Percentiles rank a stretch among this genome's conserved stretches.
Evolutionary conservation across 2,113 vertebrate genomes (phyloP).

Genomic region (Crypturellus undulatus): DNA sequence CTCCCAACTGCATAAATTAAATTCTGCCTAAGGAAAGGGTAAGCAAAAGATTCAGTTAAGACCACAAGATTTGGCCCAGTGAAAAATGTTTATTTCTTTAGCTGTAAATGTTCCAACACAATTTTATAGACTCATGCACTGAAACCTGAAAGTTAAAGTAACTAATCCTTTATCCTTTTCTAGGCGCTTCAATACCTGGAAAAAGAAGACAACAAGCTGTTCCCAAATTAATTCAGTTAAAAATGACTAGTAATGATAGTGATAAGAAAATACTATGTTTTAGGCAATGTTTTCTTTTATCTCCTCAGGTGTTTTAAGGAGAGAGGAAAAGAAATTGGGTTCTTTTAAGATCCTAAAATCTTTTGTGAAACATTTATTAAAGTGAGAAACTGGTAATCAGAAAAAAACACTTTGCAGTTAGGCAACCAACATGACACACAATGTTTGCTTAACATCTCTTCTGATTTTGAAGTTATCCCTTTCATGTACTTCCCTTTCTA

Average conservation of each 20-base stretch:
- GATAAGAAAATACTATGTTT: background rate
- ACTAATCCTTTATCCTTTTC: background rate
- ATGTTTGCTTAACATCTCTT: slow-evolving; percentile 1
- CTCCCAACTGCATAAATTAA: background rate
- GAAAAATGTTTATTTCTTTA: background rate
- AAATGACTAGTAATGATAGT: background rate
- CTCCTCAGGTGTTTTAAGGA: background rate
- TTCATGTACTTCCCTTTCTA: background rate
- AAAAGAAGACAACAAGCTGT: background rate
- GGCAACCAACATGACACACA: background rate
- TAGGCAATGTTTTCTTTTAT: background rate
- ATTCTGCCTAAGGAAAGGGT: background rate
- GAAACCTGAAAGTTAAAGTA: background rate
- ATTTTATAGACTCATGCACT: background rate
- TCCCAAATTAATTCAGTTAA: background rate
- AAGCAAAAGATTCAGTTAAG: background rate
- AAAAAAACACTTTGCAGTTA: slow-evolving; percentile 11
- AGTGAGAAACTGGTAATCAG: background rate
- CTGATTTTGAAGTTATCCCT: background rate
- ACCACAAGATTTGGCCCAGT: background rate
- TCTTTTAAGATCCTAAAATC: background rate
- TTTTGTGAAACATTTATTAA: background rate
- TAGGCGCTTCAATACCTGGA: background rate
- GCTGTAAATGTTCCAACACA: background rate
- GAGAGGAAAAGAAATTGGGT: background rate